Evolutionary conservation across 1,140 invertebrate species (phyloP), one percentile per base, ranked within the genome.

Genomic region (Dolichoris vasculosae): DNA sequence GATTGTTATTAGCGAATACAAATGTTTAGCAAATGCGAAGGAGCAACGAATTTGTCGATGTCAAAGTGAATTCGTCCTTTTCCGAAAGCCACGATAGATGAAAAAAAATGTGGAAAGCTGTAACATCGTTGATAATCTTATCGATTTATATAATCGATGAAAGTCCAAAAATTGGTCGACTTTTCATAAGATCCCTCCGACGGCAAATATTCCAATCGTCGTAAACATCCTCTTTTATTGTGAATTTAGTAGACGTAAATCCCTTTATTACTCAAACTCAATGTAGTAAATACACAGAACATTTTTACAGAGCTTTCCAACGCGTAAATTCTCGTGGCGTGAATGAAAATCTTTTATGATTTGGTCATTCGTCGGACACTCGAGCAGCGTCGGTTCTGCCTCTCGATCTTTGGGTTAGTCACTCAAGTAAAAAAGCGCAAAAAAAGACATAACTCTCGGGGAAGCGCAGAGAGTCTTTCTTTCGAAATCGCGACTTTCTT

Each of bases 271-370:
- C 69, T 73, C 3, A 26, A 23, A 43, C 38, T 43, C 4, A 43
- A 73, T 43, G 38, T 73, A 73, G 69, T 43, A 73, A 73, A 73
- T 43, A 73, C 26, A 43, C 26, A 73, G 69, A 43, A 17, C 23
- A 73, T 73, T 40, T 71, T 73, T 73, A 43, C 69, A 73, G 69
- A 17, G 26, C 23, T 11, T 73, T 73, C 43, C 69, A 9, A 7
- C 17, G 26, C 38, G 38, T 71, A 40, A 71, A 40, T 71, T 30
- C 38, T 71, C 38, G 7, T 20, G 43, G 43, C 46, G n/a, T 35
- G 30, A 71, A 73, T 75, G 26, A 82, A 82, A 82, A 82, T 75
- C 69, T 75, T 69, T 82, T 75, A 59, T 55, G 80, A 73, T 38
- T 73, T 59, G 20, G 35, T 75, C 23, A 51, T 51, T 23, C 46